phyloP scores from a whole-genome alignment of 1,140 invertebrate species.

The Anagrus nilaparvatae region DNA sequence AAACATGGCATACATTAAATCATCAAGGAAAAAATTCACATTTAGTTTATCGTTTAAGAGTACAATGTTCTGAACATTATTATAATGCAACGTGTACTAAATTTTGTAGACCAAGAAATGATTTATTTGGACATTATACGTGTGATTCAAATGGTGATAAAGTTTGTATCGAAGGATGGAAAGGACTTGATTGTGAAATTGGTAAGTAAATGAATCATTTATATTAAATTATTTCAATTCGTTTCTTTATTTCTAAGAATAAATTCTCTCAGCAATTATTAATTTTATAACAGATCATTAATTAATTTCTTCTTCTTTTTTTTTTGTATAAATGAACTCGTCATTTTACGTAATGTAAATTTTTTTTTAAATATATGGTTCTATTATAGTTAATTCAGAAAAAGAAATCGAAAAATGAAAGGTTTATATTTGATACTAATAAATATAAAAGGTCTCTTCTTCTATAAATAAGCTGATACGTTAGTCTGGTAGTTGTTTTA shows the following conservation, averaged over 20 bases:
- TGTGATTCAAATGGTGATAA: slow-evolving; percentile 84
- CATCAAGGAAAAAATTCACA: slow-evolving; percentile 64
- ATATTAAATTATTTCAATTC: background rate
- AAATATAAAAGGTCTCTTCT: no score
- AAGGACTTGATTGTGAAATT: slow-evolving; percentile 82
- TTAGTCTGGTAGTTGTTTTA: no score
- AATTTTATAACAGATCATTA: background rate
- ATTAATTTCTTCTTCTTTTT: background rate
- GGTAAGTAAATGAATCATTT: slow-evolving; percentile 46
- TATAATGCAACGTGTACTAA: slow-evolving; percentile 91
- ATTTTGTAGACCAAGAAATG: slow-evolving; percentile 82
- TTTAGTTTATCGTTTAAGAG: slow-evolving; percentile 79
- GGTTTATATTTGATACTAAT: no score
- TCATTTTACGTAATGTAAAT: no score
- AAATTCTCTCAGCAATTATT: background rate
- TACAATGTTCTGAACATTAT: slow-evolving; percentile 83
- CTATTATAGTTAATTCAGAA: no score
- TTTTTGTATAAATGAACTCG: no score
- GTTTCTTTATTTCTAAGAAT: background rate
- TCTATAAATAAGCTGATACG: no score
- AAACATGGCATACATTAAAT: slow-evolving; percentile 82
- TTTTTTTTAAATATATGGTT: no score
- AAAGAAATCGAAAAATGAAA: no score
- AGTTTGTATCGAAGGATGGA: slow-evolving; percentile 86
- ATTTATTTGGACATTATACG: slow-evolving; percentile 88